Conservation (phyloP, 2,888 invertebrate genomes). For the Diadromus collaris region DNA sequence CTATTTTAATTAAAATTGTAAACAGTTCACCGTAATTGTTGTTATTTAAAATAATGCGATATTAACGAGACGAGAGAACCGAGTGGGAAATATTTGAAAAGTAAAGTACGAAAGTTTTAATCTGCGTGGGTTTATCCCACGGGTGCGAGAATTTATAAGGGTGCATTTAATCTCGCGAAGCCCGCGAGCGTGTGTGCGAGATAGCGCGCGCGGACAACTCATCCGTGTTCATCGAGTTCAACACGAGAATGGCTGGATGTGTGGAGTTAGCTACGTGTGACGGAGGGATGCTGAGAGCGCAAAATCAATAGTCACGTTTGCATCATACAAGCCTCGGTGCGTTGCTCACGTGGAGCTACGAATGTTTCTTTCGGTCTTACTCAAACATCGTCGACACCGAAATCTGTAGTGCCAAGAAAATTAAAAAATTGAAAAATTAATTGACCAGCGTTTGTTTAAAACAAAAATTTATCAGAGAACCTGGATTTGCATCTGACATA, state of each 20-base stretch:
- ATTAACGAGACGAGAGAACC: background rate
- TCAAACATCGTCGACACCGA: background rate
- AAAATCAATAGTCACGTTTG: constrained; percentile 76
- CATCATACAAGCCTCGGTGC: constrained; percentile 62
- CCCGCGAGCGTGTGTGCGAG: background rate
- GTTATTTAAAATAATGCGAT: background rate
- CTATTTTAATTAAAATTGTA: background rate
- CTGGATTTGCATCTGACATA: background rate
- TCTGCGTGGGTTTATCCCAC: background rate
- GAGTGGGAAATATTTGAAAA: background rate
- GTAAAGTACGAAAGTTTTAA: background rate
- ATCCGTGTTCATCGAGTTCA: constrained; percentile 22
- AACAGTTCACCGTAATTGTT: background rate
- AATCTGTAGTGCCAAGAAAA: background rate
- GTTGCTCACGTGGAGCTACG: constrained; percentile 61
- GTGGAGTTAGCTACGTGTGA: constrained; percentile 21
- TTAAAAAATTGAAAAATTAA: background rate
- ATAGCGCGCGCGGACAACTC: background rate
- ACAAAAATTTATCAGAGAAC: background rate
- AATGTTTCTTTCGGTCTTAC: constrained; percentile 1
- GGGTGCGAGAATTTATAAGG: background rate
- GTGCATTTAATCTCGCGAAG: background rate
- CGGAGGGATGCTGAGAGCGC: constrained; percentile 72
- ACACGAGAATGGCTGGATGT: constrained; percentile 1
- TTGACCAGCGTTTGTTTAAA: background rate